phyloP scores from a whole-genome alignment of 2,888 invertebrate genomes.

The Litoditis marina region DNA sequence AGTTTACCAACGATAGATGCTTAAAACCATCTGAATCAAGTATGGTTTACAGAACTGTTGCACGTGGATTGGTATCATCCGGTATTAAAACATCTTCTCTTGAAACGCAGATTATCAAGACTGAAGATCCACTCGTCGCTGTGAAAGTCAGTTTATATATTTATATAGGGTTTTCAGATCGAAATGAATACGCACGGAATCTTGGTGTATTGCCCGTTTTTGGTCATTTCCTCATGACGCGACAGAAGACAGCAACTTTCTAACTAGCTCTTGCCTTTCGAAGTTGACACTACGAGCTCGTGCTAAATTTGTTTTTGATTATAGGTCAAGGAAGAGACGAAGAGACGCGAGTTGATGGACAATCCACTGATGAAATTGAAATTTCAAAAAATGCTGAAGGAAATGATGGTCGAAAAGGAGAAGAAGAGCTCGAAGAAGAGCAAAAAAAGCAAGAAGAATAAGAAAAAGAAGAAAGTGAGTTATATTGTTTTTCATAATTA shows the following conservation, averaged over 20 bases:
- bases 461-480: conserved; percentile 18
- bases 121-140: conserved; percentile 56
- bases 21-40: too few species aligned
- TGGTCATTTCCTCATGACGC: too few species aligned
- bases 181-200: too few species aligned
- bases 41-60: conserved; percentile 18
- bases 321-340: conserved; percentile 48
- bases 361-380: conserved; percentile 53
- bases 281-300: too few species aligned
- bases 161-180: not conserved
- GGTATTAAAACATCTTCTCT: conserved; percentile 30
- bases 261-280: too few species aligned
- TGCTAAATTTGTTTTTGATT: not conserved
- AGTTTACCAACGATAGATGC: too few species aligned
- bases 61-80: not conserved
- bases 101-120: conserved; percentile 44
- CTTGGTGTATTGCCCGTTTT: too few species aligned
- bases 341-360: conserved; percentile 45
- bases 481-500: too few species aligned
- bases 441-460: conserved; percentile 26
- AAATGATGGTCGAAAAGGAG: conserved; percentile 30
- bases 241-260: too few species aligned
- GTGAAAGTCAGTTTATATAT: conserved; percentile 39
- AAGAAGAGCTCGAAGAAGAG: conserved; percentile 26
- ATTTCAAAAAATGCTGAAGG: conserved; percentile 44